Evolutionary conservation across 2,113 vertebrate genomes (phyloP).

Genomic region (Physeter macrocephalus): DNA sequence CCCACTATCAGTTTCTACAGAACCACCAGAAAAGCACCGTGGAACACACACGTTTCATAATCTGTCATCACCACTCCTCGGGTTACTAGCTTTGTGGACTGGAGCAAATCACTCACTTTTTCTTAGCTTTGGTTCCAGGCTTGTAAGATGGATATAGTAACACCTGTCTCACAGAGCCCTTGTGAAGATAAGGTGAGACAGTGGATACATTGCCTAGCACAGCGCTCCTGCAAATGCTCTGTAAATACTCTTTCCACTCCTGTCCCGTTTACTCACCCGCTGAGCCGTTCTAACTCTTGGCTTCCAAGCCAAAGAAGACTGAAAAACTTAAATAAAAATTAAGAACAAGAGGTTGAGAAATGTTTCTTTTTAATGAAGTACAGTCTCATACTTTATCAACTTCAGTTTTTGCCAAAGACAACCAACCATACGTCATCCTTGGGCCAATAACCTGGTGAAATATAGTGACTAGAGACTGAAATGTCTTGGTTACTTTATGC

Average conservation of each 20-base stretch:
- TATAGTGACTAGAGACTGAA: not conserved
- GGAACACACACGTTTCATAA: not conserved
- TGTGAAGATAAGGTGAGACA: not conserved
- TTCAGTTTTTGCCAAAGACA: not conserved
- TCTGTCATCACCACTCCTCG: not conserved
- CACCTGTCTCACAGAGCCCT: not conserved
- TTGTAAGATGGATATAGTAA: not conserved
- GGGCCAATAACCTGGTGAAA: not conserved
- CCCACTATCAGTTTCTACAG: not conserved
- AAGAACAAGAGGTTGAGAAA: conserved; percentile 14
- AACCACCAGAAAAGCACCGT: not conserved
- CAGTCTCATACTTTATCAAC: not conserved
- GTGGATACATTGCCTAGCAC: not conserved
- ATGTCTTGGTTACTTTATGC: not conserved
- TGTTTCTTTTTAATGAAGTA: conserved; percentile 7
- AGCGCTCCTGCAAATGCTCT: not conserved
- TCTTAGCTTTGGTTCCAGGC: not conserved
- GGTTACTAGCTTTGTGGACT: not conserved
- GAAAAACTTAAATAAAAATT: conserved; percentile 17
- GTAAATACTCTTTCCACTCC: not conserved
- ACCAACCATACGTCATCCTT: not conserved
- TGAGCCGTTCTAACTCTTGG: not conserved
- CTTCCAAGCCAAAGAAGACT: not conserved
- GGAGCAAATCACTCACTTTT: not conserved
- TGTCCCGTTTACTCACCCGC: not conserved